Conservation (phyloP, 2,797 vertebrate species). For the Parauchenoglanis punctatus region DNA sequence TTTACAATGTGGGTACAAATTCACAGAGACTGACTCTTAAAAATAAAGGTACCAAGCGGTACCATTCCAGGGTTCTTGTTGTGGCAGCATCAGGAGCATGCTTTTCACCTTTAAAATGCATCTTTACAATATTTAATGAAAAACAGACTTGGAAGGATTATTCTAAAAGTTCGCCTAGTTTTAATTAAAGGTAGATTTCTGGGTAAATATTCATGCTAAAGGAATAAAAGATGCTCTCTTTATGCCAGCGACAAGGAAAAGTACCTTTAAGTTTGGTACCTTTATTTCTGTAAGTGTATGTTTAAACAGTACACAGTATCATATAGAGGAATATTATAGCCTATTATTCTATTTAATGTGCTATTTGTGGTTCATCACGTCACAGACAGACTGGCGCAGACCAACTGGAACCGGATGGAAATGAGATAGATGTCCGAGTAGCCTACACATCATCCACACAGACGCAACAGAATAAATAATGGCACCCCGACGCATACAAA, state of each 20-base stretch:
- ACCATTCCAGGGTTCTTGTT: not conserved
- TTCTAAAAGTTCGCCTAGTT: not conserved
- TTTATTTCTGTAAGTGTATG: not conserved
- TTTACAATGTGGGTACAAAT: not conserved
- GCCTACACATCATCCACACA: not conserved
- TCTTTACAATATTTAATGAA: not conserved
- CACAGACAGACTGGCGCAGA: constrained; percentile 21
- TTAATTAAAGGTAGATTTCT: not conserved
- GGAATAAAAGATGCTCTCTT: not conserved
- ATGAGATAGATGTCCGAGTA: constrained; percentile 1
- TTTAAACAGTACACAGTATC: not conserved
- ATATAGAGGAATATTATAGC: not conserved
- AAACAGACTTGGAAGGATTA: not conserved
- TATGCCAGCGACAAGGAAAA: not conserved
- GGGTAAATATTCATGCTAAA: not conserved
- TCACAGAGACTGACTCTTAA: not conserved
- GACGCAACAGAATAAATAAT: constrained; percentile 11
- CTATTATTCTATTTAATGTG: constrained; percentile 3
- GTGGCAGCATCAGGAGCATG: not conserved
- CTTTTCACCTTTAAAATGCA: not conserved
- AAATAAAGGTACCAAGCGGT: not conserved
- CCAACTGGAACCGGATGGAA: constrained; percentile 27
- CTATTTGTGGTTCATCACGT: constrained; percentile 8
- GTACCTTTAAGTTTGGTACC: not conserved
- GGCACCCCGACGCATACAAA: constrained; percentile 17